Conservation (phyloP, 1,140 invertebrate genomes). For the Zaprionus ghesquierei region DNA sequence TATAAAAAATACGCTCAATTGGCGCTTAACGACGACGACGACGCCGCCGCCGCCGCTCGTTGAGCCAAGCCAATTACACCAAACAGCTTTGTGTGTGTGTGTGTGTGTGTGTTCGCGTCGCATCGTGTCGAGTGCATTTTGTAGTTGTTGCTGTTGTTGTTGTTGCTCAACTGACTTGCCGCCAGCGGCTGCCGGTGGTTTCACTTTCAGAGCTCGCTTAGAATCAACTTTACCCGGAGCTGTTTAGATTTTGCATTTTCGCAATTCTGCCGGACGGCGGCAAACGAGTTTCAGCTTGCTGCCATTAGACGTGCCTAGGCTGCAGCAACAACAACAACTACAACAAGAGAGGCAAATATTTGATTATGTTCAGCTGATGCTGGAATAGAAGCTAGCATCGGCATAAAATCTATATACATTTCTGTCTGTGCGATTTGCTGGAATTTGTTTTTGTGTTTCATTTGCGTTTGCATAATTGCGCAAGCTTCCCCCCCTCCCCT, state of each 20-base stretch:
- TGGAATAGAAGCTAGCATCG: conserved; percentile 34
- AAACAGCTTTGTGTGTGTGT: no score
- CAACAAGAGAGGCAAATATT: conserved; percentile 46
- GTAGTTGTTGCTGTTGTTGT: conserved; percentile 44
- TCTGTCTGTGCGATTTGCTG: conserved; percentile 16
- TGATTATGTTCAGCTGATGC: conserved; percentile 38
- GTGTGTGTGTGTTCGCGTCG: conserved; percentile 4
- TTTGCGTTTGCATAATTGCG: conserved; percentile 38
- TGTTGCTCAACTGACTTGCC: conserved; percentile 47
- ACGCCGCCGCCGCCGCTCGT: neutral
- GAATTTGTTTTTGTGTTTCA: conserved; percentile 17
- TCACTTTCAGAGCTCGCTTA: conserved; percentile 74
- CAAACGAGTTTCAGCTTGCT: conserved; percentile 62
- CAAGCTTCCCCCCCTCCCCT: conserved; percentile 8
- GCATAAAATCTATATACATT: conserved; percentile 8
- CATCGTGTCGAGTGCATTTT: conserved; percentile 14
- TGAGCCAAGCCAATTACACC: conserved; percentile 6
- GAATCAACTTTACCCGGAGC: conserved; percentile 49
- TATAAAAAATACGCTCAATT: conserved; percentile 21
- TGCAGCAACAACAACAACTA: conserved; percentile 27
- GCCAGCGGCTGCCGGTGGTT: conserved; percentile 39
- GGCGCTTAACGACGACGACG: conserved; percentile 11
- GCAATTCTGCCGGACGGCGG: conserved; percentile 59
- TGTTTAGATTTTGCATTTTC: conserved; percentile 68
- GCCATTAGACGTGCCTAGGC: conserved; percentile 38